Base-by-base conservation (phyloP, 2,797 vertebrate genomes). In the Poeciliopsis infans region DNA sequence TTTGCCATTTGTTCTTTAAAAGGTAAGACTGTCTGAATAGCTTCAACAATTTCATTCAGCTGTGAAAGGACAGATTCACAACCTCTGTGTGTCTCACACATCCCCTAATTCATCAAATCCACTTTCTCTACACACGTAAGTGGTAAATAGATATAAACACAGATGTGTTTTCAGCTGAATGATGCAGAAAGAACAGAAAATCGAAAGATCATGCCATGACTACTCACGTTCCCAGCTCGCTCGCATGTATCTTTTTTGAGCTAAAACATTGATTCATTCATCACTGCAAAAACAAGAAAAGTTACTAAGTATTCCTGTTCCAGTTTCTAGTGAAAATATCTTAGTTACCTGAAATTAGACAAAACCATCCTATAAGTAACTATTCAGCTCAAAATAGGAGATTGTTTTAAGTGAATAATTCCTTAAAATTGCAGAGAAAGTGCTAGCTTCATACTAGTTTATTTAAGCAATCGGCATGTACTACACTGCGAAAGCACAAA, bases 11-110 rank as follows among this genome's bases (percentile, higher is more conserved):
- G 47, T 41, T 5, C 36, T 51, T 31, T 23, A 16, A 8, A 53
- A 86, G 75, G 20, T 41, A 5, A 79, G 41, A 31, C 55, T 45
- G 47, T 74, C 75, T 64, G 68, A 16, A 64, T 0, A 57, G 47
- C 77, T 74, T 72, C n/a, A 15, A 49, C 0, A 10, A 45, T 20
- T 43, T 74, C 2, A 79, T 73, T 79, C 28, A 71, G 78, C 16
- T 1, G 4, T 61, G 13, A 61, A 46, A 79, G 13, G 49, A 68
- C 66, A 55, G 66, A 25, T 64, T 74, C 16, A 78, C 23, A n/a
- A 59, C 20, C 39, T 28, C 39, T 68, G 8, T 41, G 33, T 41
- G 8, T 5, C 23, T 41, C 20, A 68, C 36, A 68, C 64, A 10
- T 33, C 33, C 15, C 13, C 4, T 23, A 51, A 51, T 72, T 72